Conservation (phyloP, 2,797 vertebrate species). For the Channa striata region DNA sequence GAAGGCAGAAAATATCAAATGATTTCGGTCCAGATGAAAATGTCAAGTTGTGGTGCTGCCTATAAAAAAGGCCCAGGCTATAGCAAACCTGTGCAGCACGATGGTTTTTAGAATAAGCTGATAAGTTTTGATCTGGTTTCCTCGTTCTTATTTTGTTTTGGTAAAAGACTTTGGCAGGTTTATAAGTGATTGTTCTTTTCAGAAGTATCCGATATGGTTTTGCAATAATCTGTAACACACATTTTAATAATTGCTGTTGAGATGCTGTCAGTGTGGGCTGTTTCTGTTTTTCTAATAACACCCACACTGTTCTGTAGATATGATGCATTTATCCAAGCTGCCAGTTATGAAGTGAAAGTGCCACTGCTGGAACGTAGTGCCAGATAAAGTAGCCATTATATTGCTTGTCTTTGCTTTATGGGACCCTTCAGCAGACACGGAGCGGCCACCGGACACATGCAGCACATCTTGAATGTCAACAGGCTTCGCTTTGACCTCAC, state of each 20-base stretch:
- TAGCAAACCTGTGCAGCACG: too few relatives aligned
- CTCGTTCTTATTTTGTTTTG: not conserved
- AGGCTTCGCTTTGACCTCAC: constrained; percentile 44
- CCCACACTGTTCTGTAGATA: constrained; percentile 52
- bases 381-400: constrained; percentile 33
- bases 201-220: not conserved
- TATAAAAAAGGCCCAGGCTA: constrained; percentile 14
- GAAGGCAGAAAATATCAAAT: constrained; percentile 56
- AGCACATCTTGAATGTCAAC: constrained; percentile 49
- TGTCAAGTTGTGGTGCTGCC: constrained; percentile 43
- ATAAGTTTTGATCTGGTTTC: not conserved
- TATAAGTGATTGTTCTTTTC: constrained; percentile 4
- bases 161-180: not conserved
- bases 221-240: constrained; percentile 8
- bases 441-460: constrained; percentile 43
- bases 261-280: constrained; percentile 2
- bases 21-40: constrained; percentile 47
- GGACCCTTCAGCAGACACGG: constrained; percentile 41
- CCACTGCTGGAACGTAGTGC: constrained; percentile 23
- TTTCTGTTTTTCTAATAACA: constrained; percentile 47
- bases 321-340: constrained; percentile 50
- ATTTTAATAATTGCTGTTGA: constrained; percentile 9
- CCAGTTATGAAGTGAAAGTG: constrained; percentile 44
- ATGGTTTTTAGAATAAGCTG: constrained; percentile 3
- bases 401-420: constrained; percentile 31